A percentile compares a stretch with the other conserved stretches of the same genome.
These are phyloP conservation scores for Conchocele bisecta DNA, from an alignment of 2,888 invertebrate genomes.

Conservation along the genomic window DNA sequence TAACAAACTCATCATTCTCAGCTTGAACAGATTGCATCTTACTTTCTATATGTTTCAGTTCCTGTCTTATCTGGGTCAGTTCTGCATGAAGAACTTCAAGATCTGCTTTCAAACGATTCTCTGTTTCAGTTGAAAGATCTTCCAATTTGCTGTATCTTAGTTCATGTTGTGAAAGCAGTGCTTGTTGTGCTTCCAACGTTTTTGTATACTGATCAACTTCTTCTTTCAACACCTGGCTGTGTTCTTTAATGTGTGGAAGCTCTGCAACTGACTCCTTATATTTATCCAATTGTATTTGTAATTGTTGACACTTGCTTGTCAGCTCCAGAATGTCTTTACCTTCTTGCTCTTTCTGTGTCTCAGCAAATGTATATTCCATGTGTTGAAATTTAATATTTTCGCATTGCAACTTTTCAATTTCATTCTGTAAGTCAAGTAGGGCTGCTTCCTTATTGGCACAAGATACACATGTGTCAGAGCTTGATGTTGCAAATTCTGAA, in stretches of 20 bases:
- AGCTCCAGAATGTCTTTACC: conserved; percentile 25
- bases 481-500: too few relatives aligned
- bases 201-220: conserved; percentile 8
- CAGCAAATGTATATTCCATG: conserved; percentile 22
- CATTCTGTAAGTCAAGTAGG: too few relatives aligned
- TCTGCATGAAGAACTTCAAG: conserved; percentile 11
- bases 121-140: conserved; percentile 9
- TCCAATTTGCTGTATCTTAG: too few relatives aligned
- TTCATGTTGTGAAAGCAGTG: too few relatives aligned
- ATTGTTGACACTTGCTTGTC: conserved; percentile 4
- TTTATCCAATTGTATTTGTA: too few relatives aligned
- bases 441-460: too few relatives aligned
- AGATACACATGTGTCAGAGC: too few relatives aligned
- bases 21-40: conserved; percentile 57
- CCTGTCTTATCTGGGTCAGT: conserved; percentile 9
- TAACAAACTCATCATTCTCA: conserved; percentile 34
- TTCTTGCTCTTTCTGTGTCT: conserved; percentile 38
- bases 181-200: neutral
- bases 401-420: too few relatives aligned
- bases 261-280: too few relatives aligned
- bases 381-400: conserved; percentile 3
- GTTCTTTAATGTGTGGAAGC: conserved; percentile 7
- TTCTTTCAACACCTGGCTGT: conserved; percentile 5
- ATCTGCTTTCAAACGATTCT: conserved; percentile 6
- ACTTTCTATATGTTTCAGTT: conserved; percentile 55